Conservation (phyloP, 2,113 vertebrate genomes). For the Agelaius phoeniceus region DNA sequence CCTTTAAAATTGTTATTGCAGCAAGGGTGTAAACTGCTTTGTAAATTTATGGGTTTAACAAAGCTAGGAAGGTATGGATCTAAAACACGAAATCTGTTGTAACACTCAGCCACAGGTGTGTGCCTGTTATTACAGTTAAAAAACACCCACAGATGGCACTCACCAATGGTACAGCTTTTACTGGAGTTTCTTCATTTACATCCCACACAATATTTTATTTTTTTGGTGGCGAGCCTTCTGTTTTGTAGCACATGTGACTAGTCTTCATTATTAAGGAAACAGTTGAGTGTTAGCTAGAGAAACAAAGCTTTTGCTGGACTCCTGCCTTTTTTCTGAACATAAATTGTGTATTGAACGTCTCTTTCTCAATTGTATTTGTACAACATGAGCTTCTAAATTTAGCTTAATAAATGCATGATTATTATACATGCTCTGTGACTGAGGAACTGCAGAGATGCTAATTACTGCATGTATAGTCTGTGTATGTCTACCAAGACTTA, state of each 20-base stretch:
- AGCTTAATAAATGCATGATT: neutral
- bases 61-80: neutral
- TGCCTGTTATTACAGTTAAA: neutral
- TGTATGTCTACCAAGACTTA: neutral
- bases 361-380: neutral
- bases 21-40: neutral
- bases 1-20: neutral
- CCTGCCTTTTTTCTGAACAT: neutral
- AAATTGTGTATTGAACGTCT: neutral
- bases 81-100: fast-evolving
- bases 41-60: neutral
- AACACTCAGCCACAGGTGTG: neutral
- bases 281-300: neutral
- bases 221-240: neutral
- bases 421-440: neutral
- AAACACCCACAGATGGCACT: neutral
- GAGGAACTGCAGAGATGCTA: neutral
- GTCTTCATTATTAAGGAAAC: neutral
- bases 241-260: neutral
- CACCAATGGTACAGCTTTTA: neutral
- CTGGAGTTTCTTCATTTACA: neutral
- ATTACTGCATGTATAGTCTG: neutral
- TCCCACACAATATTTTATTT: fast-evolving
- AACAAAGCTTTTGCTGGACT: neutral
- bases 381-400: neutral